These are phyloP conservation scores for Formicarius rufipectus DNA, from an alignment of 2,113 vertebrate species.

Conservation along the genomic window DNA sequence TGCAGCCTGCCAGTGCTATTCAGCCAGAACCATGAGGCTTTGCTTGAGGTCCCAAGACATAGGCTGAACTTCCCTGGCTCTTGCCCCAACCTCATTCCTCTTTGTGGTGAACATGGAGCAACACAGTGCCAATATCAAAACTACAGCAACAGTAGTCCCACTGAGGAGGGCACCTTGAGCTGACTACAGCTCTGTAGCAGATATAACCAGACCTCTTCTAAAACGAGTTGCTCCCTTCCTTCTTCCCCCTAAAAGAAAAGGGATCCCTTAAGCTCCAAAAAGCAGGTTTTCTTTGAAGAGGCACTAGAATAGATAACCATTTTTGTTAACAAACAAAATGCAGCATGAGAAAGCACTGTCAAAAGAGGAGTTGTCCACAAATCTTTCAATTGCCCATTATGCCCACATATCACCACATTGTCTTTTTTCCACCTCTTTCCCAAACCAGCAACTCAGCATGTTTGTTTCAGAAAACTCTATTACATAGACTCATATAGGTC, in stretches of 20 bases:
- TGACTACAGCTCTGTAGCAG: not conserved
- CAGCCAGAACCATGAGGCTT: not conserved
- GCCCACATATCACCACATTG: fast-evolving
- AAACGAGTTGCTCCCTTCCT: not conserved
- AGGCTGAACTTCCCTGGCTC: not conserved
- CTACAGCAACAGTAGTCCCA: not conserved
- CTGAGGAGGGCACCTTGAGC: not conserved
- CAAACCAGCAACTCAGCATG: not conserved
- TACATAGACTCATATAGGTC: not conserved
- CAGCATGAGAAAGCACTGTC: not conserved
- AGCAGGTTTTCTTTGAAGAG: not conserved
- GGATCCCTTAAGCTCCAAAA: not conserved
- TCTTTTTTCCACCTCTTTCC: not conserved
- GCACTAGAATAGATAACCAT: not conserved
- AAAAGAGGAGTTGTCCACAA: not conserved
- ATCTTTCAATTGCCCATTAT: not conserved
- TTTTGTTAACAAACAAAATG: not conserved
- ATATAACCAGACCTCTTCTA: not conserved
- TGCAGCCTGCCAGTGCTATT: not conserved
- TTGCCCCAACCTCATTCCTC: not conserved
- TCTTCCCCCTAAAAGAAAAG: not conserved
- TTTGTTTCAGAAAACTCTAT: not conserved
- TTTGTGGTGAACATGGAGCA: not conserved
- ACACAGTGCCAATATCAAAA: fast-evolving
- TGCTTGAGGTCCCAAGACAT: not conserved